Conservation (phyloP, 2,113 vertebrate species). For the Gobio gobio region DNA sequence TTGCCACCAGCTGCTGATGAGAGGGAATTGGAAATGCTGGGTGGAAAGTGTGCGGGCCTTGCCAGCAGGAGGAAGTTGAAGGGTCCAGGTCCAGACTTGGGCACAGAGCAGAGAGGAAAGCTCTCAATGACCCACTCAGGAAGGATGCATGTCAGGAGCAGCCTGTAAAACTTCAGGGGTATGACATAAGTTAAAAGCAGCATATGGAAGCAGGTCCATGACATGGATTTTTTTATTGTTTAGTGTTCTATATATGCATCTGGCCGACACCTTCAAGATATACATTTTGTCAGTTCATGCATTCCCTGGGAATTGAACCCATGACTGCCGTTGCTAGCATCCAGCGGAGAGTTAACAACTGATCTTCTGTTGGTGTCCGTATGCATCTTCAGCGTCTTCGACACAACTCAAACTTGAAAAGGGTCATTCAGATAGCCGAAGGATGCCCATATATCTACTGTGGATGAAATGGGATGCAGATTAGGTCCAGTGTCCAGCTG, state of each 20-base stretch:
- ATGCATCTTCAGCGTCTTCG: neutral
- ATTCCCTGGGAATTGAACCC: neutral
- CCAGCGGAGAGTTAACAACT: slow-evolving; percentile 30
- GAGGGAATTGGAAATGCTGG: slow-evolving; percentile 59
- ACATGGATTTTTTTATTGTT: neutral
- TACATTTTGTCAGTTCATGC: neutral
- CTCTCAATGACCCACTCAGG: slow-evolving; percentile 69
- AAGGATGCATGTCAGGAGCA: slow-evolving; percentile 70
- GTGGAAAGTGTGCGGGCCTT: slow-evolving; percentile 65
- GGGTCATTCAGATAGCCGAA: slow-evolving; percentile 30
- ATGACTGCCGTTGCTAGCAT: neutral
- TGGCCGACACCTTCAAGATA: neutral
- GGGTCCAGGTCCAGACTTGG: slow-evolving; percentile 45
- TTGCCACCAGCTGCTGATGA: slow-evolving; percentile 60
- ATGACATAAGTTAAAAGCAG: slow-evolving; percentile 31
- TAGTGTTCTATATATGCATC: neutral
- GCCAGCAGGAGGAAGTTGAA: slow-evolving; percentile 63
- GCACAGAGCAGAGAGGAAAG: slow-evolving; percentile 63
- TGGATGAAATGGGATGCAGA: slow-evolving; percentile 44
- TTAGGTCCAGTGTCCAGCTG: slow-evolving; percentile 31
- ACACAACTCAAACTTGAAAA: neutral
- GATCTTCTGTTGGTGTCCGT: slow-evolving; percentile 47
- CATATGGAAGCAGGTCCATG: neutral
- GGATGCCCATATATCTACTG: slow-evolving; percentile 44
- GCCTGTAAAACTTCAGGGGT: slow-evolving; percentile 29